Conservation (phyloP, 2,888 invertebrate species). For the Thymelicus sylvestris region DNA sequence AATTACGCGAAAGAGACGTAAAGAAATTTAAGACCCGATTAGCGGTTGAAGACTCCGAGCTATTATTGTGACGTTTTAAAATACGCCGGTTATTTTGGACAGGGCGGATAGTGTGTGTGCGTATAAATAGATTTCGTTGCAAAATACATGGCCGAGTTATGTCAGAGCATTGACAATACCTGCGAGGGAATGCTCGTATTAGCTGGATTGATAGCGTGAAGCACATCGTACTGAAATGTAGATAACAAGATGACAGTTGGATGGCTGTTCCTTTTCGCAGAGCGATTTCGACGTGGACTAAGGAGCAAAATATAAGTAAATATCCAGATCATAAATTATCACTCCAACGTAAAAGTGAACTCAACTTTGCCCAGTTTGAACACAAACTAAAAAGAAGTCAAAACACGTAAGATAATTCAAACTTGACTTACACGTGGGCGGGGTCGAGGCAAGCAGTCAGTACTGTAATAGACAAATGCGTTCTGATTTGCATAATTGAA, state of each 20-base stretch:
- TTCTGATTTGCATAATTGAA: conserved; percentile 38
- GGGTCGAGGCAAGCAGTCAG: conserved; percentile 21
- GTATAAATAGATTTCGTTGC: conserved; percentile 75
- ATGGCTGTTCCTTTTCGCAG: conserved; percentile 22
- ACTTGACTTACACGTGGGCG: conserved; percentile 29
- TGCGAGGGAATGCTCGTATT: conserved; percentile 22
- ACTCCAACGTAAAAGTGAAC: too few relatives aligned
- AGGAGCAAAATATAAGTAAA: neutral
- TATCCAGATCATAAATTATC: too few relatives aligned
- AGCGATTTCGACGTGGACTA: neutral
- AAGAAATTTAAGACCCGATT: conserved; percentile 66
- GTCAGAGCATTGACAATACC: conserved; percentile 61
- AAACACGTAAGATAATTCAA: conserved; percentile 25
- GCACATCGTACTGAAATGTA: conserved; percentile 30
- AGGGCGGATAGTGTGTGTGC: conserved; percentile 59
- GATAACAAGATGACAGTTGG: conserved; percentile 29
- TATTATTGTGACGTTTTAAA: conserved; percentile 72
- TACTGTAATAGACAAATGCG: conserved; percentile 37
- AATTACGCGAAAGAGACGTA: conserved; percentile 43
- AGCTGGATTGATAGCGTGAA: conserved; percentile 15
- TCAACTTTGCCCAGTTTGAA: too few relatives aligned
- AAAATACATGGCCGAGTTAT: conserved; percentile 81
- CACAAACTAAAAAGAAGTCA: conserved; percentile 6
- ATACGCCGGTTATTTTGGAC: conserved; percentile 74
- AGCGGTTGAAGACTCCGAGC: conserved; percentile 78